Conservation (phyloP, 1,140 invertebrate genomes). For the Meloidogyne hapla region DNA sequence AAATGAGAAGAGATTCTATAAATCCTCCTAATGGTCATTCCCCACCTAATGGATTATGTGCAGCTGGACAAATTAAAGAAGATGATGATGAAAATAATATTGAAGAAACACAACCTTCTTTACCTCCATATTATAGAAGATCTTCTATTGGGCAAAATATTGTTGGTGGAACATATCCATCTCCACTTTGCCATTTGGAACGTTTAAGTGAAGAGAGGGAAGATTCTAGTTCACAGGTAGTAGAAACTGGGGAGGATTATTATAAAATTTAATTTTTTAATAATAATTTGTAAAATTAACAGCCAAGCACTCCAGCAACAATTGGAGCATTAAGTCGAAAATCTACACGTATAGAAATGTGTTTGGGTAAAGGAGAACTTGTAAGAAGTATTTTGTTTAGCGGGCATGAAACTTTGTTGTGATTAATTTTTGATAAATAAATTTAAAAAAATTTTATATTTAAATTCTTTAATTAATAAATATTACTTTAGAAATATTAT, state of each 20-base stretch:
- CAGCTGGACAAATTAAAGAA: background rate
- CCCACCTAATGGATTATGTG: background rate
- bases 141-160: background rate
- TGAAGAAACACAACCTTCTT: background rate
- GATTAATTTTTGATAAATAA: background rate
- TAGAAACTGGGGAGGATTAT: no score
- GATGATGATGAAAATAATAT: background rate
- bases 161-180: background rate
- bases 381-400: conserved; percentile 3
- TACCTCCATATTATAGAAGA: background rate
- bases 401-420: conserved; percentile 5
- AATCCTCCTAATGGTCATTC: background rate
- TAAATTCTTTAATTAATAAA: no score
- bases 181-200: background rate
- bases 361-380: background rate
- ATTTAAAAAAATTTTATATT: background rate
- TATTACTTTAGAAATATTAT: no score
- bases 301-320: conserved; percentile 1
- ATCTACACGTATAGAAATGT: conserved; percentile 5
- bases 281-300: no score
- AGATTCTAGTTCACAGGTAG: background rate
- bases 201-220: background rate
- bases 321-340: background rate
- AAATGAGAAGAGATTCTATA: background rate
- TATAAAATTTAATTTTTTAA: background rate